Evolutionary conservation across 1,140 invertebrate species (phyloP).

Genomic region (Microvelia longipes): DNA sequence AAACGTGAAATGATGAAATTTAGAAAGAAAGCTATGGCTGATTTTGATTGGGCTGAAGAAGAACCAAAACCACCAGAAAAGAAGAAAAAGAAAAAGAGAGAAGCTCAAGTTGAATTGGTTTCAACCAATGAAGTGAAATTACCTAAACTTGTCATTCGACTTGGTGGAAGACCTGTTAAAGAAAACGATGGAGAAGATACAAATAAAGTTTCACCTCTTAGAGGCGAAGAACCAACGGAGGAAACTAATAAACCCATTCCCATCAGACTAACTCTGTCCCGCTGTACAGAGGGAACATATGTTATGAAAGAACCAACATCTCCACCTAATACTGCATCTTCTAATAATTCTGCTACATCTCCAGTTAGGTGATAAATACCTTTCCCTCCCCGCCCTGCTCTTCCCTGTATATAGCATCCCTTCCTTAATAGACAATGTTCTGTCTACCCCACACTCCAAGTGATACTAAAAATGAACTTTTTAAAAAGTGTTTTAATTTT

Average conservation of each 20-base stretch:
- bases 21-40: constrained; percentile 63
- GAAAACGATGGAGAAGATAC: constrained; percentile 5
- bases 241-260: constrained; percentile 49
- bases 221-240: background rate
- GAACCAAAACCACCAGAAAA: constrained; percentile 31
- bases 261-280: constrained; percentile 62
- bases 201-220: constrained; percentile 6
- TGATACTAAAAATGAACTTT: background rate
- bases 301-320: constrained; percentile 31
- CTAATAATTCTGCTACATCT: constrained; percentile 55
- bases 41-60: constrained; percentile 51
- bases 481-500: constrained; percentile 12
- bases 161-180: constrained; percentile 32
- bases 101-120: constrained; percentile 24
- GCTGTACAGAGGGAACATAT: constrained; percentile 51
- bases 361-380: constrained; percentile 50
- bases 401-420: constrained; percentile 5
- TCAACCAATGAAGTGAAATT: constrained; percentile 32
- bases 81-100: constrained; percentile 14
- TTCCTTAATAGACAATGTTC: too few species aligned
- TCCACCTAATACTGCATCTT: constrained; percentile 35
- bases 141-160: constrained; percentile 49
- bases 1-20: constrained; percentile 75
- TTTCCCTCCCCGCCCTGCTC: background rate
- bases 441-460: background rate